A percentile compares a stretch with the other conserved stretches of the same genome.
Evolutionary conservation across 2,888 invertebrate genomes (phyloP).

Genomic region (Chesias legatella): DNA sequence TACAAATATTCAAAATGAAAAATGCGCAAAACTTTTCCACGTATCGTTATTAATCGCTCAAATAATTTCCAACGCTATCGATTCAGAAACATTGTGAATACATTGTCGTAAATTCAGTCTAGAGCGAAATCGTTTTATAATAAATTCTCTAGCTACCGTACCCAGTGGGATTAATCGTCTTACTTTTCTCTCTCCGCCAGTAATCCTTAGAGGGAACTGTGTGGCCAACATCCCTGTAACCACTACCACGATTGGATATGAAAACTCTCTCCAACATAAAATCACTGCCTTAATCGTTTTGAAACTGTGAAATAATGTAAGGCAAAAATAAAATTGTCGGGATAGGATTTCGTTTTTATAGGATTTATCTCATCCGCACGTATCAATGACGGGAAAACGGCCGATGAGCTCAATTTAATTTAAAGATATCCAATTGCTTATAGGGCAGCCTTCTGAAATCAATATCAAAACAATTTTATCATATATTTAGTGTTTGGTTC

Average conservation of each 20-base stretch:
- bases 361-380: slow-evolving; percentile 22
- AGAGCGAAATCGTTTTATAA: slow-evolving; percentile 68
- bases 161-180: slow-evolving; percentile 76
- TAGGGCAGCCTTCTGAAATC: slow-evolving; percentile 5
- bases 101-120: slow-evolving; percentile 25
- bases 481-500: slow-evolving; percentile 14
- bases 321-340: slow-evolving; percentile 24
- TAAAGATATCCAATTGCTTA: slow-evolving; percentile 10
- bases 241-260: slow-evolving; percentile 45
- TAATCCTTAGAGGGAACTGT: slow-evolving; percentile 74
- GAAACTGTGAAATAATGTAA: slow-evolving; percentile 27
- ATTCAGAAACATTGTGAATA: slow-evolving; percentile 14
- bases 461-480: slow-evolving; percentile 29
- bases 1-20: not conserved
- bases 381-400: slow-evolving; percentile 26
- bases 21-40: not conserved
- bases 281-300: slow-evolving; percentile 25
- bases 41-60: slow-evolving; percentile 6
- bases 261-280: slow-evolving; percentile 27
- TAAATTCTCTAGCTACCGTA: slow-evolving; percentile 67
- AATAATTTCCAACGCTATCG: slow-evolving; percentile 11
- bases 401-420: slow-evolving; percentile 23
- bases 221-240: slow-evolving; percentile 60
- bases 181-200: slow-evolving; percentile 71
- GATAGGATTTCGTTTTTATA: slow-evolving; percentile 21